These are phyloP conservation scores for Platycheirus albimanus DNA, from an alignment of 2,888 invertebrate species.

Conservation along the genomic window DNA sequence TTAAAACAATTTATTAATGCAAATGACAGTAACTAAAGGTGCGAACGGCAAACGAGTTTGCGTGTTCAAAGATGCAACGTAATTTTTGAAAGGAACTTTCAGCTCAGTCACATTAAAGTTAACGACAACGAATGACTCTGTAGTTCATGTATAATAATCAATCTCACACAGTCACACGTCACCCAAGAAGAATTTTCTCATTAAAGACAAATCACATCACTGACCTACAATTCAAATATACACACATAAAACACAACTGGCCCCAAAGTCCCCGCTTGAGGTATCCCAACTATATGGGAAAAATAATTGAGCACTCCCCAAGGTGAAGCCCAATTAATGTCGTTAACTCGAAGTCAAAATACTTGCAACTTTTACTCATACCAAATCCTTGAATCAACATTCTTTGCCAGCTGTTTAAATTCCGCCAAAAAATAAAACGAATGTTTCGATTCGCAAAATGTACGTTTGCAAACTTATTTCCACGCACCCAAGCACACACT, in stretches of 20 bases:
- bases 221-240: conserved; percentile 19
- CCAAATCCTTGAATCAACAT: conserved; percentile 46
- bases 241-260: conserved; percentile 9
- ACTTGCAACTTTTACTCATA: conserved; percentile 61
- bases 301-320: conserved; percentile 13
- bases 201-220: background rate
- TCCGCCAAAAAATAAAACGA: conserved; percentile 26
- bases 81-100: background rate
- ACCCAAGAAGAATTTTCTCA: background rate
- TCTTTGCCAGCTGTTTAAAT: conserved; percentile 47
- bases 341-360: conserved; percentile 29
- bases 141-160: background rate
- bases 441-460: conserved; percentile 18
- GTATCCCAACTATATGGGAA: conserved; percentile 22
- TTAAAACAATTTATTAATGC: no score
- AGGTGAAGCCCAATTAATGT: conserved; percentile 58
- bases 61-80: no score
- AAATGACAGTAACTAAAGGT: no score
- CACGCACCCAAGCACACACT: conserved; percentile 9
- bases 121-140: background rate
- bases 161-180: conserved; percentile 4
- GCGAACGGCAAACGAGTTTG: no score
- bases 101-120: background rate
- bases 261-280: conserved; percentile 35
- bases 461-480: conserved; percentile 13